phyloP scores from a whole-genome alignment of 1,140 invertebrate species.

The Aplysia californica region DNA sequence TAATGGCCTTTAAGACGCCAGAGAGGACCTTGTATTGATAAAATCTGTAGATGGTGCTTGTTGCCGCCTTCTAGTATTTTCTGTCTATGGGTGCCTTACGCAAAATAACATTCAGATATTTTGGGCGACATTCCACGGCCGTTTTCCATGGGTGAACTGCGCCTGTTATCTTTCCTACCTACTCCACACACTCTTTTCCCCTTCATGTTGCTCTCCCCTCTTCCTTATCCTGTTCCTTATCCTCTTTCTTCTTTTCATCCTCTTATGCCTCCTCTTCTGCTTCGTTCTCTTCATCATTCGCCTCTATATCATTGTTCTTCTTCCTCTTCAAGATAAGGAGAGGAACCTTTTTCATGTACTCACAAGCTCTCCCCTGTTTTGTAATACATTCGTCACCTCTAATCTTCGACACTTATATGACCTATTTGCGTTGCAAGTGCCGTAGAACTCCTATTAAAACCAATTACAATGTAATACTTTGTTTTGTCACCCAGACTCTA shows the following conservation, averaged over 20 bases:
- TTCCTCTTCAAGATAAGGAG: not conserved
- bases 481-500: conserved; percentile 41
- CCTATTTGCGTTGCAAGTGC: too few relatives aligned
- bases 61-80: too few relatives aligned
- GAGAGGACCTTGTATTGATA: too few relatives aligned
- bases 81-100: too few relatives aligned
- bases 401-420: too few relatives aligned
- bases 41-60: too few relatives aligned
- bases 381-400: not conserved
- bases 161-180: not conserved
- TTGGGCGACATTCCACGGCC: too few relatives aligned
- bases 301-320: not conserved
- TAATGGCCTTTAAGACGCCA: too few relatives aligned
- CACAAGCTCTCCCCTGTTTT: not conserved
- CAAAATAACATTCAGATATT: too few relatives aligned
- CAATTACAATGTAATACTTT: not conserved
- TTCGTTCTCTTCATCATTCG: not conserved
- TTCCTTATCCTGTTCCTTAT: not conserved
- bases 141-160: too few relatives aligned
- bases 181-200: not conserved
- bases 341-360: not conserved
- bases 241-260: not conserved
- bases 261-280: not conserved
- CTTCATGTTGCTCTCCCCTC: not conserved
- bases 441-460: too few relatives aligned